Evolutionary conservation across 2,888 invertebrate genomes (phyloP).

Genomic region (Callyntrura sp.): DNA sequence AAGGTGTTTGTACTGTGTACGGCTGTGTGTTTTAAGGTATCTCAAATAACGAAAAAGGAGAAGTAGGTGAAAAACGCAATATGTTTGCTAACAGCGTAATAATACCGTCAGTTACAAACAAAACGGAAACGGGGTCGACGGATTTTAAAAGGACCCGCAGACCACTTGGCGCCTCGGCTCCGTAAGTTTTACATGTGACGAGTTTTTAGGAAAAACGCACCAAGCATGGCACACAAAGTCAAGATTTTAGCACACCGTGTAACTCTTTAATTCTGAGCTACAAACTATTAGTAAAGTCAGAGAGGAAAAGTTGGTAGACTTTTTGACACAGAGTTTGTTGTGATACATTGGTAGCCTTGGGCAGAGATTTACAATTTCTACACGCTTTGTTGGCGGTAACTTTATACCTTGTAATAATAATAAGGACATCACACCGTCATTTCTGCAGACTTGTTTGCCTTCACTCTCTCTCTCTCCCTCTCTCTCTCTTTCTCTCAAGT

Average conservation of each 20-base stretch:
- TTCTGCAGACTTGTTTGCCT: not conserved
- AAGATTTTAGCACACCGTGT: not conserved
- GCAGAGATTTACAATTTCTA: slow-evolving; percentile 62
- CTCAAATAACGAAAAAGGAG: no score
- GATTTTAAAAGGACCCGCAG: not conserved
- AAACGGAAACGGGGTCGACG: slow-evolving; percentile 3
- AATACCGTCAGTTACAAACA: not conserved
- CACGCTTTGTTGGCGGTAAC: slow-evolving; percentile 34
- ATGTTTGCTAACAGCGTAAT: not conserved
- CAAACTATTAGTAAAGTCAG: slow-evolving; percentile 10
- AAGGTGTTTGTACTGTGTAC: not conserved
- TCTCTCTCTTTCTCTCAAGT: not conserved
- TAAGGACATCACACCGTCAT: slow-evolving; percentile 44
- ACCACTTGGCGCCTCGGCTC: not conserved
- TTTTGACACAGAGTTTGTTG: slow-evolving; percentile 65
- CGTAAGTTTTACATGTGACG: no score
- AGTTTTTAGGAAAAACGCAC: not conserved
- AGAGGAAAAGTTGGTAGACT: slow-evolving; percentile 36
- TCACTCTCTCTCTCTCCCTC: not conserved
- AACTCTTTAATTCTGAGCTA: slow-evolving; percentile 39
- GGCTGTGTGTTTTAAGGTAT: not conserved
- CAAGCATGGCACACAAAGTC: not conserved
- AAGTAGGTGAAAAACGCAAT: slow-evolving; percentile 5
- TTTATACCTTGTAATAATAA: slow-evolving; percentile 48
- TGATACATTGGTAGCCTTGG: slow-evolving; percentile 66